A percentile compares a stretch with the other conserved stretches of the same genome.
phyloP scores from a whole-genome alignment of 2,797 vertebrate species.

The Podarcis lilfordi region DNA sequence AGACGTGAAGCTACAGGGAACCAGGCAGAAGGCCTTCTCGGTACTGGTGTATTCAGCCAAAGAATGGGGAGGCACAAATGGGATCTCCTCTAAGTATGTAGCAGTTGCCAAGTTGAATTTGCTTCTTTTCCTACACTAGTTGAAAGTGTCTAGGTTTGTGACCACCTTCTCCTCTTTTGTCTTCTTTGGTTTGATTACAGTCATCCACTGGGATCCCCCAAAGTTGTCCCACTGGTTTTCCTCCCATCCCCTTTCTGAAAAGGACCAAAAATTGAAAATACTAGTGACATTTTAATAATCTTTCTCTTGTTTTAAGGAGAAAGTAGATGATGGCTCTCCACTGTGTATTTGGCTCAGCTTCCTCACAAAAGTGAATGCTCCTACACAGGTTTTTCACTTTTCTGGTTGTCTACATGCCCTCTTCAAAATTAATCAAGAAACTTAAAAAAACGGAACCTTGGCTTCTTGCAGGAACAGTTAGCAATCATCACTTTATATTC shows the following conservation, averaged over 20 bases:
- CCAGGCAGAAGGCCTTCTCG: too few species aligned
- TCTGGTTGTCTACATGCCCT: background rate
- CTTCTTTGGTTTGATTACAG: slow-evolving; percentile 2
- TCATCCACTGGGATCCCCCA: background rate
- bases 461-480: background rate
- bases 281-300: background rate
- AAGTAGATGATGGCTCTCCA: background rate
- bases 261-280: background rate
- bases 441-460: background rate
- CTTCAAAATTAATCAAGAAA: background rate
- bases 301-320: background rate
- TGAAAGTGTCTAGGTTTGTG: background rate
- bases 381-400: background rate
- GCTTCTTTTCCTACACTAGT: background rate
- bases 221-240: background rate
- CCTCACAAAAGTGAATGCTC: background rate
- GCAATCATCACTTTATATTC: background rate
- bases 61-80: background rate
- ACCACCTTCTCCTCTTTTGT: background rate
- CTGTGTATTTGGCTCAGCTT: background rate
- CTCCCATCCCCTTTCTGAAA: background rate
- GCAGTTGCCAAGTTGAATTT: background rate
- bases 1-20: too few species aligned
- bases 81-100: background rate
- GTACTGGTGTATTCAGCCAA: background rate